phyloP scores from a whole-genome alignment of 1,140 invertebrate species.

The Drosophila kikkawai region DNA sequence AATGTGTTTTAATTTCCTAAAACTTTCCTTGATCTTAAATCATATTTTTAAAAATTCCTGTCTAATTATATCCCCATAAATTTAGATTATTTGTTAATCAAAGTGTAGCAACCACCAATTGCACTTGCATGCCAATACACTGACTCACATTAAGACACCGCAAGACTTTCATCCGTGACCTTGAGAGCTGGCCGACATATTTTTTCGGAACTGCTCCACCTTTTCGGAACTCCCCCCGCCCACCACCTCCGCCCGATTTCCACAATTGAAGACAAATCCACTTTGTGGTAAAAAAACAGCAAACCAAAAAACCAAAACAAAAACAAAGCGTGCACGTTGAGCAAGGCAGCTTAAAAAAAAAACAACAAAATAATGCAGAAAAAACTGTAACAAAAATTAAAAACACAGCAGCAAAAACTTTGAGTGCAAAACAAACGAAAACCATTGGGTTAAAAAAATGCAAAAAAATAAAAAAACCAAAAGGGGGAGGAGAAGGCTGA shows the following conservation, averaged over 20 bases:
- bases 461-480: conserved; percentile 30
- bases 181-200: conserved; percentile 71
- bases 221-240: conserved; percentile 17
- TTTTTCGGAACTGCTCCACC: conserved; percentile 16
- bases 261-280: conserved; percentile 79
- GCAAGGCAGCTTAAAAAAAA: conserved; percentile 54
- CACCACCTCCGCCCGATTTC: conserved; percentile 49
- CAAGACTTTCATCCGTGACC: conserved; percentile 82
- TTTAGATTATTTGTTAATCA: neutral
- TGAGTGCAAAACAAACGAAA: conserved; percentile 45
- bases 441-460: conserved; percentile 2
- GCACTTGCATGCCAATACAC: conserved; percentile 48
- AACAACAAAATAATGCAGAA: conserved; percentile 34
- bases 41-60: neutral
- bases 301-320: conserved; percentile 38
- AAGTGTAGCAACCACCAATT: conserved; percentile 29
- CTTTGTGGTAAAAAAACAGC: conserved; percentile 48
- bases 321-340: conserved; percentile 56
- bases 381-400: conserved; percentile 56
- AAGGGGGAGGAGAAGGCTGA: conserved; percentile 65
- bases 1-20: too few species aligned
- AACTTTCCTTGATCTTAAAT: neutral
- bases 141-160: conserved; percentile 39
- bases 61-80: neutral
- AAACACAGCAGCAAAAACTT: conserved; percentile 55